phyloP scores from a whole-genome alignment of 2,888 invertebrate species.

The Eurytoma adleriae region DNA sequence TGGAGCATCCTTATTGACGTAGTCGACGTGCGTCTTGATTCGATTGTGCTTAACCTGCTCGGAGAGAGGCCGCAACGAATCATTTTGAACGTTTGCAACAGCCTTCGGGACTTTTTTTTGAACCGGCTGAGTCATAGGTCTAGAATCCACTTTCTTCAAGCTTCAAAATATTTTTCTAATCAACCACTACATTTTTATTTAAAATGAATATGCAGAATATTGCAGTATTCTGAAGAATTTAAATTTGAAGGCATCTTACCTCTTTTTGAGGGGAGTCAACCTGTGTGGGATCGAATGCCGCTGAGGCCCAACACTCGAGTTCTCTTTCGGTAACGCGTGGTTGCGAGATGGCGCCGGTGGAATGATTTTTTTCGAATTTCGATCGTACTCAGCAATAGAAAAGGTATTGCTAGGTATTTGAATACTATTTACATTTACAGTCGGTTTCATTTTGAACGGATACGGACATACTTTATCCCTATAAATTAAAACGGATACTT shows the following conservation, averaged over 20 bases:
- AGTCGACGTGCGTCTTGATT: background rate
- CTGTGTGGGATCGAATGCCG: background rate
- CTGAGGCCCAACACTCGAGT: background rate
- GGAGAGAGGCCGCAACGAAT: constrained; percentile 8
- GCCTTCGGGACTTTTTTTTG: background rate
- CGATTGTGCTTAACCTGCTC: background rate
- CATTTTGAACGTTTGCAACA: background rate
- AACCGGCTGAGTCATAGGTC: constrained; percentile 19
- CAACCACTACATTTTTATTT: constrained; percentile 10
- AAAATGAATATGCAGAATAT: constrained; percentile 12
- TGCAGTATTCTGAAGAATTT: background rate
- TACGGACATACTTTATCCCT: constrained; percentile 21
- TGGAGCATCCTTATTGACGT: background rate
- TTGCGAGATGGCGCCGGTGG: background rate
- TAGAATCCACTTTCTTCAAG: constrained; percentile 4
- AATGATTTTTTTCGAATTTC: background rate
- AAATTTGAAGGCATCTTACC: background rate
- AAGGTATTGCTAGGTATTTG: background rate
- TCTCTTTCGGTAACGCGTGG: background rate
- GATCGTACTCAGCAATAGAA: constrained; percentile 12
- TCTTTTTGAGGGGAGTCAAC: background rate
- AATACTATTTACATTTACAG: background rate
- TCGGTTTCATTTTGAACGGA: background rate
- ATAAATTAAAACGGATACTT: background rate
- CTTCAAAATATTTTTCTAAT: constrained; percentile 32